Evolutionary conservation across 2,797 vertebrate species (phyloP), one percentile per base, ranked within the genome.

Genomic region (Acomys russatus): DNA sequence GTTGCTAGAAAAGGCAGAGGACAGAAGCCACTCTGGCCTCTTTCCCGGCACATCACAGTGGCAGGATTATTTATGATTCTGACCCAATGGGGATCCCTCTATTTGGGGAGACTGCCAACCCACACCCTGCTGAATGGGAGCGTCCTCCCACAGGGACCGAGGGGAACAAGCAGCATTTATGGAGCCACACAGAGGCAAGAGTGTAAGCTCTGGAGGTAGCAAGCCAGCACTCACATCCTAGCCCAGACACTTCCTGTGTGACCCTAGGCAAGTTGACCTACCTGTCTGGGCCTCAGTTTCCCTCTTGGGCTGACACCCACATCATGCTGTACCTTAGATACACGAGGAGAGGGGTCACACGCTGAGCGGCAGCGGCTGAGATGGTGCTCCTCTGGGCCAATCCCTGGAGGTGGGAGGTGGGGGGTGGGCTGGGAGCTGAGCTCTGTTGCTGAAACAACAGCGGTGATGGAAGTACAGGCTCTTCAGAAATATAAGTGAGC

Each of bases 11-110:
- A 95, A 96, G 95, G 78, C 97, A 94, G 94, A 68, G 71, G 94
- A 88, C 94, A 95, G 61, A 88, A 78, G 84, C 96, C 94, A 84
- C 7, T 1, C 91, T 98, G 97, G 97, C 97, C 88, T 74, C 96
- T n/a, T 94, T 97, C 97, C 97, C 97, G 66, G 94, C 90, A 73
- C 96, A 95, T 88, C 96, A 96, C 97, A 97, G 95, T 94, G 92
- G 94, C 92, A 89, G 96, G 94, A 94, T 97, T 97, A 96, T 97
- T 97, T 96, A 97, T 94, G 97, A 90, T 90, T 96, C 96, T 92
- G 95, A 97, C 94, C 97, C 97, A 97, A 9, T 87, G 95, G 94
- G 96, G 96, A 97, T 97, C 97, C 96, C 94, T 97, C 78, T 76
- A n/a, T 88, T 91, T 9, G 44, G 87, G 56, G 92, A 97, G 94